Percentiles rank a stretch among this genome's conserved stretches.
Conservation (phyloP, 2,797 vertebrate genomes). For the Brachymystax lenok region DNA sequence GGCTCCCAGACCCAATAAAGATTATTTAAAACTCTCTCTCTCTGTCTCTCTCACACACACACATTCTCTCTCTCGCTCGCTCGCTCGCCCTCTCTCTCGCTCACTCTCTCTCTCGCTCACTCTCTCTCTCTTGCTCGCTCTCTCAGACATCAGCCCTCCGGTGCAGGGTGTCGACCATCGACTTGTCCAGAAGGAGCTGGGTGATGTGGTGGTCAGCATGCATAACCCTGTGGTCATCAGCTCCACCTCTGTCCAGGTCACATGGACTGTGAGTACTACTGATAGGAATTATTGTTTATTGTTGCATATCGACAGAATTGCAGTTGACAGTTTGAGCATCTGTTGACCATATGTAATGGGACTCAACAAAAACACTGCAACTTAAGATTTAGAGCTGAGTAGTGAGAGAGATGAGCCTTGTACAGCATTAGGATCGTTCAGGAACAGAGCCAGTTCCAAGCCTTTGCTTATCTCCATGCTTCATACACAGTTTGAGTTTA, state of each 20-base stretch:
- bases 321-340: too few relatives aligned
- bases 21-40: not conserved
- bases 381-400: not conserved
- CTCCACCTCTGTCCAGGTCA: slow-evolving; percentile 90
- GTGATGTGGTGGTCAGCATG: slow-evolving; percentile 89
- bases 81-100: too few relatives aligned
- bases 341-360: not conserved
- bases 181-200: slow-evolving; percentile 92
- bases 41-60: slow-evolving; percentile 27
- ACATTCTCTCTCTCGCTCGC: too few relatives aligned
- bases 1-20: too few relatives aligned
- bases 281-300: too few relatives aligned
- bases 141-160: slow-evolving; percentile 90
- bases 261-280: slow-evolving; percentile 86
- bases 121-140: too few relatives aligned
- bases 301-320: too few relatives aligned
- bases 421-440: not conserved
- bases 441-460: not conserved
- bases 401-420: not conserved
- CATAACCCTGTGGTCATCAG: slow-evolving; percentile 90
- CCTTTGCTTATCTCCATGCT: not conserved
- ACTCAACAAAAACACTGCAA: not conserved
- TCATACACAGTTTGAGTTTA: not conserved
- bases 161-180: slow-evolving; percentile 94
- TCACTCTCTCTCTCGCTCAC: too few relatives aligned